Evolutionary conservation across 2,113 vertebrate genomes (phyloP).

Genomic region (Grammomys dolichurus): DNA sequence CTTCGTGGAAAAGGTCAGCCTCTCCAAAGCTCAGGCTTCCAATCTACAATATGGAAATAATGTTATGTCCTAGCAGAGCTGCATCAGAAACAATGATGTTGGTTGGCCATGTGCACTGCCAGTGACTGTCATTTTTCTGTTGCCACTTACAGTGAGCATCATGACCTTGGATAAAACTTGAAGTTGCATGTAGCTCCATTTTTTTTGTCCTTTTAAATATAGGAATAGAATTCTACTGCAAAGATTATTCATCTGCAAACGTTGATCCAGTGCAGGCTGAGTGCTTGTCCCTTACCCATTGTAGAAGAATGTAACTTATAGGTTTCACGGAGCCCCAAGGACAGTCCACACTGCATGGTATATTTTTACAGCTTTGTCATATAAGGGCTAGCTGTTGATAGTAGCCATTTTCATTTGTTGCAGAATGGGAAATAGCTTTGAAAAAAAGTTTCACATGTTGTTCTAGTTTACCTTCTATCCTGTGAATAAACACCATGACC

Average conservation of each 20-base stretch:
- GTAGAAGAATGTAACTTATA: not conserved
- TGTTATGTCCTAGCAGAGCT: fast-evolving
- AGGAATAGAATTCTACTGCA: not conserved
- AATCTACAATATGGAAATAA: fast-evolving
- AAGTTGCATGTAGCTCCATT: not conserved
- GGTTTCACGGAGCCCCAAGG: not conserved
- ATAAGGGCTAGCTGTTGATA: not conserved
- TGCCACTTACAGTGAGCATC: too few relatives aligned
- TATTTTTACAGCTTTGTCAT: not conserved
- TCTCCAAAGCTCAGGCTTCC: not conserved
- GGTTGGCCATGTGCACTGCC: fast-evolving
- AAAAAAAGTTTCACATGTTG: not conserved
- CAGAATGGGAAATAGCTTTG: not conserved
- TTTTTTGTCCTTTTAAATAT: not conserved
- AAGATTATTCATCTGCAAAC: not conserved
- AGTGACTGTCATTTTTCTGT: too few relatives aligned
- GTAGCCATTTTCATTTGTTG: not conserved
- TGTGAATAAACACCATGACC: not conserved
- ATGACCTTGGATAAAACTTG: not conserved
- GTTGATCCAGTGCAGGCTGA: fast-evolving
- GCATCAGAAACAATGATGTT: fast-evolving
- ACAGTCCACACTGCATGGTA: not conserved
- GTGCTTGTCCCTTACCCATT: not conserved
- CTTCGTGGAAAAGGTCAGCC: not conserved
- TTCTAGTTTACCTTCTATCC: not conserved